These are phyloP conservation scores for Popillia japonica DNA, from an alignment of 1,140 invertebrate species.

Conservation along the genomic window DNA sequence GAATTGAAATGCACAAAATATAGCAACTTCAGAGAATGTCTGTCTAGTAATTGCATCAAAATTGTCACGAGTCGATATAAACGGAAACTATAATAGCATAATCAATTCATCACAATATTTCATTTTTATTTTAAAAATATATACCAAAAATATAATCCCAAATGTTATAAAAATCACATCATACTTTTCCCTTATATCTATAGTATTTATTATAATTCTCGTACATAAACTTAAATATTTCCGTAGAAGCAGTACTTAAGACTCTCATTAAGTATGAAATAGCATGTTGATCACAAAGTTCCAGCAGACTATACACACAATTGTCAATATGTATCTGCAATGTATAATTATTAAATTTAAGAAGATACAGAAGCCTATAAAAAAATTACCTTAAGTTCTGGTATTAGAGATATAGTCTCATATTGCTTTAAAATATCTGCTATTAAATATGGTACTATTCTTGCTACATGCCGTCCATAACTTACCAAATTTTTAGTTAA, in stretches of 20 bases:
- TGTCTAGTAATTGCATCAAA: no score
- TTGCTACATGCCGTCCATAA: conserved; percentile 52
- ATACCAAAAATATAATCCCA: no score
- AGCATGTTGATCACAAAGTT: conserved; percentile 55
- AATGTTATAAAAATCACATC: conserved; percentile 41
- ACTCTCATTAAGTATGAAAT: conserved; percentile 53
- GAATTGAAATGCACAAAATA: no score
- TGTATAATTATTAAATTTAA: conserved; percentile 37
- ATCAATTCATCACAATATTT: no score
- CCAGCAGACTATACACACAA: conserved; percentile 52
- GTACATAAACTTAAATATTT: conserved; percentile 57
- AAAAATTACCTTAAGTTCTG: conserved; percentile 52
- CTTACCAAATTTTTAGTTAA: conserved; percentile 51
- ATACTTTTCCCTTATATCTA: conserved; percentile 58
- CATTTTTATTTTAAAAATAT: no score
- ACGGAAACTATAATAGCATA: no score
- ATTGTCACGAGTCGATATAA: no score
- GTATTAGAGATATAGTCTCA: conserved; percentile 50
- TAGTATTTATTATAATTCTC: conserved; percentile 58
- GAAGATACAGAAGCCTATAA: conserved; percentile 36
- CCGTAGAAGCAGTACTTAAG: conserved; percentile 54
- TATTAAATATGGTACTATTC: conserved; percentile 55
- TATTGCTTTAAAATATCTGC: conserved; percentile 55
- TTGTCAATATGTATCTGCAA: conserved; percentile 55
- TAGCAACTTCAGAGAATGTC: no score